Percentiles rank a stretch among this genome's conserved stretches.
phyloP scores from a whole-genome alignment of 2,797 vertebrate genomes.

The Tragelaphus eurycerus region DNA sequence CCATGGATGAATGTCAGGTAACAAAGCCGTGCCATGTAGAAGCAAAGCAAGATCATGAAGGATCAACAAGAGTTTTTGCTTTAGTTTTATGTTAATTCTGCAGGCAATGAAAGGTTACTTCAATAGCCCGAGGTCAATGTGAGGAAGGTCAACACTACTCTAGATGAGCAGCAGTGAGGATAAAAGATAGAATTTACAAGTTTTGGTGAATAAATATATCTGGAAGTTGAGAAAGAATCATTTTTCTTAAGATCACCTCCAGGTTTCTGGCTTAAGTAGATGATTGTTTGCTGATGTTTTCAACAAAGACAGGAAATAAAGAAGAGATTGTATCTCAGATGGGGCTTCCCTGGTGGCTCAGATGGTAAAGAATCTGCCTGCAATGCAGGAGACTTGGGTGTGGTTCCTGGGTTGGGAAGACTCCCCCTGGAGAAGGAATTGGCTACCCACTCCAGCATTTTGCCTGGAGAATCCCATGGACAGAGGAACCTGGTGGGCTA shows the following conservation, averaged over 20 bases:
- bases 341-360: not conserved
- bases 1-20: not conserved
- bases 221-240: not conserved
- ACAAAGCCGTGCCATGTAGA: not conserved
- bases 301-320: not conserved
- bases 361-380: not conserved
- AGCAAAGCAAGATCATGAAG: not conserved
- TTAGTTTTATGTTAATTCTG: not conserved
- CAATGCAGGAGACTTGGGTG: not conserved
- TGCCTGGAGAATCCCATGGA: not conserved
- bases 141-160: not conserved
- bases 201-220: not conserved
- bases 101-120: not conserved
- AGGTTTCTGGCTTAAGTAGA: not conserved
- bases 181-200: not conserved
- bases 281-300: not conserved
- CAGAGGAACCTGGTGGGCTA: not conserved
- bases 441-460: not conserved
- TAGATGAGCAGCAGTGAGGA: not conserved
- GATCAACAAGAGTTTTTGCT: not conserved
- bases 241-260: not conserved
- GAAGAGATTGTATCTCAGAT: not conserved
- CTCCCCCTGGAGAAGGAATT: not conserved
- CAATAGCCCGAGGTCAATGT: not conserved
- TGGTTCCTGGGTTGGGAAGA: rapidly evolving